Conservation (phyloP, 2,888 invertebrate species). For the Trisateles emortualis region DNA sequence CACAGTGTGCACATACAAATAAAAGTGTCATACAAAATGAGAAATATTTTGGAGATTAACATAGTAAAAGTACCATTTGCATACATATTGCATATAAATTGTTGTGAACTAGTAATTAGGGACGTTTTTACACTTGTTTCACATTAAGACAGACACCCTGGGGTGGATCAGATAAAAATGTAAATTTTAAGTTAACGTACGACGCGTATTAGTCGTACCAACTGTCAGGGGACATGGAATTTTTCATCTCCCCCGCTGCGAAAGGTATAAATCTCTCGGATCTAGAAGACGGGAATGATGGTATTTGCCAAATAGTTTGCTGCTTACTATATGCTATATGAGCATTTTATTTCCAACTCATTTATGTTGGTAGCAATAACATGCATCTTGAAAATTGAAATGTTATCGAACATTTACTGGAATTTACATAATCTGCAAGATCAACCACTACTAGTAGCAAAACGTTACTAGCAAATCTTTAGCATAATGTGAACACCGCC, state of each 20-base stretch:
- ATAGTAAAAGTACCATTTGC: slow-evolving; percentile 58
- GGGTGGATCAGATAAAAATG: slow-evolving; percentile 65
- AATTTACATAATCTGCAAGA: too few relatives aligned
- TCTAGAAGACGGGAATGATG: slow-evolving; percentile 50
- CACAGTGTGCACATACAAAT: slow-evolving; percentile 20
- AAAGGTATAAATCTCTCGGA: slow-evolving; percentile 71
- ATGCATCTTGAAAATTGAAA: background rate
- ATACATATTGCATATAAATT: slow-evolving; percentile 75
- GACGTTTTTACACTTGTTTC: slow-evolving; percentile 66
- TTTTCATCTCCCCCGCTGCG: slow-evolving; percentile 62
- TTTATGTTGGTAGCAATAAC: background rate
- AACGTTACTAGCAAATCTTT: slow-evolving; percentile 1
- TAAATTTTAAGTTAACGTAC: slow-evolving; percentile 63
- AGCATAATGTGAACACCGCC: background rate
- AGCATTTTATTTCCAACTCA: background rate
- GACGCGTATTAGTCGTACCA: slow-evolving; percentile 55
- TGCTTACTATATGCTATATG: background rate
- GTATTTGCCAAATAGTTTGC: slow-evolving; percentile 39
- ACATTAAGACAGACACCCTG: slow-evolving; percentile 67
- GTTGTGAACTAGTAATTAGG: slow-evolving; percentile 71
- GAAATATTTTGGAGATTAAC: slow-evolving; percentile 43
- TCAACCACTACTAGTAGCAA: too few relatives aligned
- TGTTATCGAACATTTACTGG: too few relatives aligned
- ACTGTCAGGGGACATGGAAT: slow-evolving; percentile 58
- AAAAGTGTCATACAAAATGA: slow-evolving; percentile 39